phyloP scores from a whole-genome alignment of 2,888 invertebrate species.

The Nomada lathburiana region DNA sequence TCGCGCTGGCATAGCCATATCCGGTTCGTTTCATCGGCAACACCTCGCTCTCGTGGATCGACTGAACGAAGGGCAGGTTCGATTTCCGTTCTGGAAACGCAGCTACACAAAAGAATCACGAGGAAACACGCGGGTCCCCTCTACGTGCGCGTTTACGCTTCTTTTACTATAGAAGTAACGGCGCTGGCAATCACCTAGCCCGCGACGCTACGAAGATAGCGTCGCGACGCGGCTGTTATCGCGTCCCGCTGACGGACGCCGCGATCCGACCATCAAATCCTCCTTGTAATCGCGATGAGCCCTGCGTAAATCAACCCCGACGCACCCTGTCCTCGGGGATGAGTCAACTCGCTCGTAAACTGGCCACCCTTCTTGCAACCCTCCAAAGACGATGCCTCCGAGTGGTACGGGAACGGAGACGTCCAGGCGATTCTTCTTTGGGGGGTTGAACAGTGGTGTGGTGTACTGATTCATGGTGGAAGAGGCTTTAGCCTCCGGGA shows the following conservation, averaged over 20 bases:
- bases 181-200: slow-evolving; percentile 69
- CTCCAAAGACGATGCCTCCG: slow-evolving; percentile 13
- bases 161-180: slow-evolving; percentile 72
- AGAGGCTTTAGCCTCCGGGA: no score
- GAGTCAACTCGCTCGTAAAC: slow-evolving; percentile 53
- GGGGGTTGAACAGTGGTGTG: neutral
- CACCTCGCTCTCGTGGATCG: neutral
- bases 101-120: neutral
- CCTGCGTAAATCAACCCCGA: slow-evolving; percentile 49
- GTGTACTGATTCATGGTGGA: no score
- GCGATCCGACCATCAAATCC: slow-evolving; percentile 46
- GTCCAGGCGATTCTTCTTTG: slow-evolving; percentile 31
- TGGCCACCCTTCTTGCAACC: slow-evolving; percentile 25
- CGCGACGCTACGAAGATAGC: slow-evolving; percentile 47
- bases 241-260: slow-evolving; percentile 27
- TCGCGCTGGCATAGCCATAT: no score
- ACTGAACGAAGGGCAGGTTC: slow-evolving; percentile 18
- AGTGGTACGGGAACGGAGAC: slow-evolving; percentile 32
- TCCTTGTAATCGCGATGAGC: slow-evolving; percentile 42
- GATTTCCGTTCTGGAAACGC: slow-evolving; percentile 5
- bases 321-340: neutral
- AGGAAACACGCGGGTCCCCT: slow-evolving; percentile 51
- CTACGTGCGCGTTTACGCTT: slow-evolving; percentile 70
- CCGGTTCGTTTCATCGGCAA: no score
- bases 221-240: slow-evolving; percentile 47